Percentiles rank a stretch among this genome's conserved stretches.
Conservation (phyloP, 2,888 invertebrate species). For the Tortricodes alternella region DNA sequence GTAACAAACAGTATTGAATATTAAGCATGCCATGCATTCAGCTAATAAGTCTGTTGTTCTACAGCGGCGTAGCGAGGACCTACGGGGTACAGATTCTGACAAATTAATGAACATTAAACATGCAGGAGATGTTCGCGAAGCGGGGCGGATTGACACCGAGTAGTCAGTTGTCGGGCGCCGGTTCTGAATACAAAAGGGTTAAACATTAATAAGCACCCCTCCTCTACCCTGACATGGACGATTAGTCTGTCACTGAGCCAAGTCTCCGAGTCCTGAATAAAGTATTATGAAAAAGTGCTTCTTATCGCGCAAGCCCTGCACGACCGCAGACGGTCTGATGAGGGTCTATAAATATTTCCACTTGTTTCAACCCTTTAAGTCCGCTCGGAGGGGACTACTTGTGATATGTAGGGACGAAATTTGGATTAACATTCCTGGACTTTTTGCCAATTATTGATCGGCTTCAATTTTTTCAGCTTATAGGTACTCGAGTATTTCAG, state of each 20-base stretch:
- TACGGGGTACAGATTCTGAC: constrained; percentile 55
- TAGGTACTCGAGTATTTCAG: too few species aligned
- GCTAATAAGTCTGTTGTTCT: constrained; percentile 34
- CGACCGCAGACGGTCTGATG: constrained; percentile 65
- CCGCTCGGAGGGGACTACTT: constrained; percentile 30
- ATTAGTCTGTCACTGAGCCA: constrained; percentile 78
- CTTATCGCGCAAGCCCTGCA: constrained; percentile 65
- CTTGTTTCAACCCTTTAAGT: constrained; percentile 37
- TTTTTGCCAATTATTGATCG: too few species aligned
- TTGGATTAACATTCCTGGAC: not conserved
- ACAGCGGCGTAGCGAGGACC: constrained; percentile 37
- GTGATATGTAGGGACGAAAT: not conserved
- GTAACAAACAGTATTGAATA: constrained; percentile 13
- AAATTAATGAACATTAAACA: constrained; percentile 79
- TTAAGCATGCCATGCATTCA: constrained; percentile 34
- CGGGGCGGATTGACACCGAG: constrained; percentile 67
- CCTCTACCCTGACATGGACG: constrained; percentile 72
- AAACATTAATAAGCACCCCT: constrained; percentile 76
- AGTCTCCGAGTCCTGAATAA: constrained; percentile 76
- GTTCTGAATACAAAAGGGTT: constrained; percentile 72
- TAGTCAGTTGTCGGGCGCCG: constrained; percentile 60
- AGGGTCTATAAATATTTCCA: constrained; percentile 63
- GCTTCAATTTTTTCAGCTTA: too few species aligned
- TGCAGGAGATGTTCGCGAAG: constrained; percentile 59
- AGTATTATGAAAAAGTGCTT: constrained; percentile 80